Conservation (phyloP, 2,113 vertebrate species). For the Mobula birostris region DNA sequence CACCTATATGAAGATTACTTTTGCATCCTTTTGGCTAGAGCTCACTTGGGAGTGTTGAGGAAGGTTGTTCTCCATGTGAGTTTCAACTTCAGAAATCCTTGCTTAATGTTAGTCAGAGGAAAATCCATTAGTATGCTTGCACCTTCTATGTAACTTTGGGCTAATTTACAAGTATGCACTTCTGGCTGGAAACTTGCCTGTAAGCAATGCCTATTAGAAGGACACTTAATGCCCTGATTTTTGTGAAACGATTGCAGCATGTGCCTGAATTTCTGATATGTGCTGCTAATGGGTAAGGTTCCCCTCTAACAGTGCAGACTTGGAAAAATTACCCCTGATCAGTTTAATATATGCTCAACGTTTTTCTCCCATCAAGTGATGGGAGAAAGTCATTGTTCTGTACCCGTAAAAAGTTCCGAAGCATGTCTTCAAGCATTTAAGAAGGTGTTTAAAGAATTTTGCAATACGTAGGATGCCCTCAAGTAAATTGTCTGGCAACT, state of each 20-base stretch:
- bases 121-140: not conserved
- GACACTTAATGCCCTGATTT: not conserved
- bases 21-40: too few relatives aligned
- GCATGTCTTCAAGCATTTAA: not conserved
- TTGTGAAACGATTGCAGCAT: not conserved
- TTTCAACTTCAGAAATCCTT: not conserved
- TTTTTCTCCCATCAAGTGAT: not conserved
- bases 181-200: not conserved
- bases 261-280: not conserved
- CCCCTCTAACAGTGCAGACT: not conserved
- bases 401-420: not conserved
- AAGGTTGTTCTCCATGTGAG: not conserved
- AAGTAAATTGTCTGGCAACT: not conserved
- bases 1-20: too few relatives aligned
- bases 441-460: not conserved
- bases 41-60: not conserved
- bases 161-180: not conserved
- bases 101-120: not conserved
- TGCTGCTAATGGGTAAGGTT: not conserved
- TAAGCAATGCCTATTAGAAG: not conserved
- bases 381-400: not conserved
- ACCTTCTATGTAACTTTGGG: not conserved
- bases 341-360: not conserved
- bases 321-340: not conserved
- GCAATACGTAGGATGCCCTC: not conserved